Base-by-base conservation (phyloP, 2,113 vertebrate genomes). In the Protobothrops flavoviridis region DNA sequence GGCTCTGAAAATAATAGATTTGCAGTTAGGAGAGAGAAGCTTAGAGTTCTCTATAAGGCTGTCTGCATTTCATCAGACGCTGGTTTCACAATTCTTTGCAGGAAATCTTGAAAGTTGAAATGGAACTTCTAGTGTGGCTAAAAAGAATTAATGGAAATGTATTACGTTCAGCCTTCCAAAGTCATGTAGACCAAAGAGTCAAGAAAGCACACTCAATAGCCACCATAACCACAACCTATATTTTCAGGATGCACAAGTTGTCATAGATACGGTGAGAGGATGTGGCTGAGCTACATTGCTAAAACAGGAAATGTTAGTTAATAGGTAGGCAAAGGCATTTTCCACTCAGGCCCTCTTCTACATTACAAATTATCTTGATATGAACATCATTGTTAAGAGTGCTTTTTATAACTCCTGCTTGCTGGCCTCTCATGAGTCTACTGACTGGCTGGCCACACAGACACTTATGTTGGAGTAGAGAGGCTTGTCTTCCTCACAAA, bases 211-310 rank as follows among this genome's bases (percentile, higher is more conserved):
- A 90, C 33, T 87, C 33, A 24, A 50, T 90, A 89, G 89, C 91
- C 74, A 86, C 88, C 39, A 15, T 61, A 90, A 90, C 55, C 91
- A 53, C 55, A 74, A 90, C 56, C 7, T 50, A 1, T 64, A 56
- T 89, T 94, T 90, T 56, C 24, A 91, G 85, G 90, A 74, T 55
- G 87, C 74, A 52, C 87, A 45, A 43, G 94, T 94, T 95, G 85
- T 89, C 92, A 95, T 45, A 85, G 94, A 59, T 74, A 95, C 50
- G 17, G 94, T 64, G 89, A 92, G 91, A 95, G 94, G 94, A 96
- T 95, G 92, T 96, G 96, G 92, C 90, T 93, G 48, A 1, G 9
- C 29, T 29, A 33, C 74, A 93, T 45, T 61, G 81, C 74, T 56
- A 45, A 92, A 94, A 94, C 89, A 92, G 93, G 91, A 92, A 87